Evolutionary conservation across 2,113 vertebrate genomes (phyloP).

Genomic region (Mastomys coucha): DNA sequence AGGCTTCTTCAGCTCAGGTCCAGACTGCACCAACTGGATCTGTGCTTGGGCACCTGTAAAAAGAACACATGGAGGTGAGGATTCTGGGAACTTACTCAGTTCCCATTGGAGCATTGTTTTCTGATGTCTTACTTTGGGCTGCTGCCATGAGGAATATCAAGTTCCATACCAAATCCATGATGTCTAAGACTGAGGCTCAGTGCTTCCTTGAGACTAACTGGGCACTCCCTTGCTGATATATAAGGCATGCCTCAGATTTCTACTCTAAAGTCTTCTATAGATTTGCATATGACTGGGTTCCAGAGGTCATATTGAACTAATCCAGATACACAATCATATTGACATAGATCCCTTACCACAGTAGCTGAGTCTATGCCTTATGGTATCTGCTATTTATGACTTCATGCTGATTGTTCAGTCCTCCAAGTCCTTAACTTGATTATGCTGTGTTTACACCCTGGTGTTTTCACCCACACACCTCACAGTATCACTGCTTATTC

Average conservation of each 20-base stretch:
- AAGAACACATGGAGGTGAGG: background rate
- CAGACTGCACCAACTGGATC: background rate
- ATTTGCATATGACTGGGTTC: background rate
- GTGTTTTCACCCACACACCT: fast-evolving
- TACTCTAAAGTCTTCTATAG: background rate
- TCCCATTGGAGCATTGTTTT: fast-evolving
- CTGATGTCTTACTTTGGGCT: background rate
- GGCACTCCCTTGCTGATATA: background rate
- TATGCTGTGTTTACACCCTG: fast-evolving
- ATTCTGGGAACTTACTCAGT: fast-evolving
- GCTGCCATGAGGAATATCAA: background rate
- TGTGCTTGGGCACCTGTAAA: background rate
- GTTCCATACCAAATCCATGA: background rate
- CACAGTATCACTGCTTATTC: fast-evolving
- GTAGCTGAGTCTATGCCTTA: background rate
- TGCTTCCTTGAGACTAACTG: too few species aligned
- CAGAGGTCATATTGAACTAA: too few species aligned
- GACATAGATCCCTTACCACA: fast-evolving
- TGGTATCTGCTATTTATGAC: background rate
- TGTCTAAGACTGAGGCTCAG: too few species aligned
- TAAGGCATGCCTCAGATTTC: background rate
- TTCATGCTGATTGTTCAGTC: fast-evolving
- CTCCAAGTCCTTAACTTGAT: fast-evolving
- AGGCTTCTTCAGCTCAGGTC: background rate
- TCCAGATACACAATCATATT: fast-evolving